Evolutionary conservation across 1,140 invertebrate species (phyloP), one percentile per base, ranked within the genome.

Genomic region (Akabosia matsudoensis): DNA sequence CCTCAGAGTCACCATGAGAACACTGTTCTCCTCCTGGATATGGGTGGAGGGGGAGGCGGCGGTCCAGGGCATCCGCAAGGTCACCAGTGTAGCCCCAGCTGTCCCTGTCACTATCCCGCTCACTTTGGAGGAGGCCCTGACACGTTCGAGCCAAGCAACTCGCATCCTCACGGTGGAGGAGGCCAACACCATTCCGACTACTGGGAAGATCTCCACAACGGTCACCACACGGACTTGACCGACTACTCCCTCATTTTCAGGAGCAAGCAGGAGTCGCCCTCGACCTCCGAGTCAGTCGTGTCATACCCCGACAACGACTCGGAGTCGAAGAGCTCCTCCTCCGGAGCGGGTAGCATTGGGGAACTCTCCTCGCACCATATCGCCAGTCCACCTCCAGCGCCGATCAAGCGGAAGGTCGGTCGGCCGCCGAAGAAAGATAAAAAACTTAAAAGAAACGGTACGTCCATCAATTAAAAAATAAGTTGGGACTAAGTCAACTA

Each of bases 351-450:
- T 78, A 76, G 51, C 67, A 78, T 2, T 78, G 74, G 3, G 54
- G 73, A 16, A 37, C 72, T 18, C 37, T 7, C 74, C 67, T 7
- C n/a, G n/a, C n/a, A n/a, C n/a, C n/a, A n/a, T n/a, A 77, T 78
- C 14, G 67, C 67, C 33, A 74, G 31, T 52, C 45, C 26, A 3
- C 74, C 64, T 0, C 76, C 79, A 1, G 76, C 80, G 16, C 78
- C 80, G 16, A 76, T 77, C 1, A 81, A 81, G 70, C 71, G 80
- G 73, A 78, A 78, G 56, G 80, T 81, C n/a, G 80, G 80, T 1
- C 78, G 80, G 16, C 80, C 80, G 30, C 80, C 80, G 28, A 81
- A 81, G 45, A 81, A 81, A 34, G 80, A 81, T 37, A 81, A 81
- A 56, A 79, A 81, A 52, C 51, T 78, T 31, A 81, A 81, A 67